Conservation (phyloP, 2,113 vertebrate species). For the Puma concolor region DNA sequence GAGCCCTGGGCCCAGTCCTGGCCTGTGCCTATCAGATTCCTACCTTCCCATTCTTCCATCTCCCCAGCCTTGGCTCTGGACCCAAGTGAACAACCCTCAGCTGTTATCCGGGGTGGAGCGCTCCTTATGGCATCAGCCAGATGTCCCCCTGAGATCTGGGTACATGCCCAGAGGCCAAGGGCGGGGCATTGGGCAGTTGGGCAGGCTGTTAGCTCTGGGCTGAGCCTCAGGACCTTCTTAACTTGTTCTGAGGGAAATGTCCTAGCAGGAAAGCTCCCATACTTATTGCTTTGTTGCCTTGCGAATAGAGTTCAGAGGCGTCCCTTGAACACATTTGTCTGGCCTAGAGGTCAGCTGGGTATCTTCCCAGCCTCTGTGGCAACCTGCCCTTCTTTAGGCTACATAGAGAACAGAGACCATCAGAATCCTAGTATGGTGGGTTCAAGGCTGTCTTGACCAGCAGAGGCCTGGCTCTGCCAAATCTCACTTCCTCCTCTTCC, state of each 20-base stretch:
- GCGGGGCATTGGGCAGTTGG: fast-evolving
- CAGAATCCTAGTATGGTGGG: background rate
- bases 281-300: background rate
- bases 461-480: background rate
- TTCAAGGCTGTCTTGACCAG: slow-evolving; percentile 28
- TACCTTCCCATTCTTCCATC: background rate
- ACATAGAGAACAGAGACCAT: background rate
- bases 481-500: slow-evolving; percentile 46
- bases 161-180: background rate
- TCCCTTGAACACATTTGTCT: background rate
- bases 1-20: slow-evolving; percentile 8
- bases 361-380: background rate
- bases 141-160: background rate
- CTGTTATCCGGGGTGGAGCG: background rate
- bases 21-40: background rate
- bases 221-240: background rate
- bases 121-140: background rate
- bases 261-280: background rate
- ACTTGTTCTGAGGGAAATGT: background rate
- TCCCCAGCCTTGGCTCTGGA: background rate
- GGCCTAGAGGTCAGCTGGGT: background rate
- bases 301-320: background rate
- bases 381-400: background rate
- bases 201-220: background rate
- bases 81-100: background rate